Conservation (phyloP, 2,888 invertebrate genomes). For the Standfussiana lucernea region DNA sequence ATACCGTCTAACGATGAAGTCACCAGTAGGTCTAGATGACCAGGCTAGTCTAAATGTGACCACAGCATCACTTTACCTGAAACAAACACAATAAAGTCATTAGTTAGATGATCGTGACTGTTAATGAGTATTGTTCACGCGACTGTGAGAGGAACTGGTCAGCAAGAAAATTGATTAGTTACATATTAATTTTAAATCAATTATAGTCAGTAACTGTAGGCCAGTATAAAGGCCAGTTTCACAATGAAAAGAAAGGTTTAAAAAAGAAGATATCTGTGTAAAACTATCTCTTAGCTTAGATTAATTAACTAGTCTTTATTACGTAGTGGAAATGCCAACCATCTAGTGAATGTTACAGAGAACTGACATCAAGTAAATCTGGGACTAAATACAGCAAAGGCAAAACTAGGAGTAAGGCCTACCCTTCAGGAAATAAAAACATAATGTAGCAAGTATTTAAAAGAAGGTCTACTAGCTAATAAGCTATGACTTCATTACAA, state of each 20-base stretch:
- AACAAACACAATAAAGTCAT: constrained; percentile 62
- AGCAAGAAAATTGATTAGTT: constrained; percentile 10
- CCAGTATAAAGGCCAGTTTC: background rate
- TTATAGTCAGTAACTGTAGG: background rate
- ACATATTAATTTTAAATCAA: background rate
- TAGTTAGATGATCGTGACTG: constrained; percentile 35
- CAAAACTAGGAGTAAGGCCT: background rate
- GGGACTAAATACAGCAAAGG: background rate
- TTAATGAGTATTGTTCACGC: constrained; percentile 29
- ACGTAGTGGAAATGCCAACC: background rate
- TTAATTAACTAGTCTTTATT: background rate
- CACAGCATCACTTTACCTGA: constrained; percentile 62
- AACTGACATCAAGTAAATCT: background rate
- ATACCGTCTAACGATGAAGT: constrained; percentile 47
- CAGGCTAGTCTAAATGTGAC: constrained; percentile 25
- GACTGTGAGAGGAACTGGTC: constrained; percentile 8
- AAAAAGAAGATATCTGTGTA: background rate
- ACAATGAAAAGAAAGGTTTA: background rate
- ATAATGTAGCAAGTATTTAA: background rate
- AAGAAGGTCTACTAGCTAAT: background rate
- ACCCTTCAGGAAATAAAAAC: background rate
- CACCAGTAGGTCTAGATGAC: constrained; percentile 35
- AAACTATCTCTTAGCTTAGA: background rate
- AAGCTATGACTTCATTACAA: constrained; percentile 19
- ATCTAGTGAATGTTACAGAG: too few relatives aligned